Conservation (phyloP, 2,113 vertebrate species). For the Cynocephalus volans region DNA sequence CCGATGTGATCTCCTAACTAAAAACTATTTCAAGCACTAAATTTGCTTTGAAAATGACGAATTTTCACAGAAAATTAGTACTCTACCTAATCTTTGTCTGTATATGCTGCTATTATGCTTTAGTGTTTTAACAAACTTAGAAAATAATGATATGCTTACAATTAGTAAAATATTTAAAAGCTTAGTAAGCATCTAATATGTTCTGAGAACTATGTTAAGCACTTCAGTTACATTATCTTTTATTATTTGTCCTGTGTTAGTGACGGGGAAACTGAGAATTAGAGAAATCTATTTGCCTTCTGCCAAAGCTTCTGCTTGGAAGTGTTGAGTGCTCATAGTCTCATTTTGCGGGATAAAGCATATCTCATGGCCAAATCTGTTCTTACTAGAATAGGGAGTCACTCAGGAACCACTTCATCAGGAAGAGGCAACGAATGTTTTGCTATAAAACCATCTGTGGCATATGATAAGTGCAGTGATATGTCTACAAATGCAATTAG, state of each 20-base stretch:
- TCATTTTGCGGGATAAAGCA: background rate
- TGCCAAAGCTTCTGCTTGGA: background rate
- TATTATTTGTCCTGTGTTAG: background rate
- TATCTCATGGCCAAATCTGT: background rate
- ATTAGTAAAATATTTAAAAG: background rate
- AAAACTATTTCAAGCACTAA: background rate
- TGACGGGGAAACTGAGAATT: slow-evolving; percentile 6
- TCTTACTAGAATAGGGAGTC: background rate
- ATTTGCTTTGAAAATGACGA: slow-evolving; percentile 31
- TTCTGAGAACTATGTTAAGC: background rate
- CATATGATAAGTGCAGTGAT: background rate
- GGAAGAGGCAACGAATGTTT: background rate
- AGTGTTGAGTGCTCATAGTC: background rate
- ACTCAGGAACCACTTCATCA: background rate
- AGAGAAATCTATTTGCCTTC: slow-evolving; percentile 19
- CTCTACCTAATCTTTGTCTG: background rate
- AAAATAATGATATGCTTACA: background rate
- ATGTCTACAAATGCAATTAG: background rate
- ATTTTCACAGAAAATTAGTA: background rate
- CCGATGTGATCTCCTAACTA: background rate
- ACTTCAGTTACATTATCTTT: background rate
- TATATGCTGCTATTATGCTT: background rate
- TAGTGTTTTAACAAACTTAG: background rate
- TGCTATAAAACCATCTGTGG: background rate
- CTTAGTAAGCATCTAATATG: background rate